These are phyloP conservation scores for Bathynomus jamesi DNA, from an alignment of 1,140 invertebrate species.

Conservation along the genomic window DNA sequence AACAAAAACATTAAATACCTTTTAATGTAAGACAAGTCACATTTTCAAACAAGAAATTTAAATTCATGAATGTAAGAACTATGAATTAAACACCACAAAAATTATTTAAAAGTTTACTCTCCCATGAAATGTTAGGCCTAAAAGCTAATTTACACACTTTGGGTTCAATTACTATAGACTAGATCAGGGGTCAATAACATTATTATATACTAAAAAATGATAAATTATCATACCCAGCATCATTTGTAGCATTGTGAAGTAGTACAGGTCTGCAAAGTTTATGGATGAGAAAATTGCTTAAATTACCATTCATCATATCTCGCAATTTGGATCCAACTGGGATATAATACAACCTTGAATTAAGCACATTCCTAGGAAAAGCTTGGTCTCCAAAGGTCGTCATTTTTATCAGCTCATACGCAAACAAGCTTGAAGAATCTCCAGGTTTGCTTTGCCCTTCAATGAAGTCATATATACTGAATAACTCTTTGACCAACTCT, in stretches of 20 bases:
- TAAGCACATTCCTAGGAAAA: conserved; percentile 19
- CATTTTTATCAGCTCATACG: conserved; percentile 16
- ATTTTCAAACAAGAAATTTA: too few relatives aligned
- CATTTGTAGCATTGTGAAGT: conserved; percentile 12
- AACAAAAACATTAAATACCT: too few relatives aligned
- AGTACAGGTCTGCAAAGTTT: conserved; percentile 22
- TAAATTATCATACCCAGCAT: conserved; percentile 19
- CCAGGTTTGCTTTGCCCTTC: conserved; percentile 14
- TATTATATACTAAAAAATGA: too few relatives aligned
- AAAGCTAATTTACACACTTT: too few relatives aligned
- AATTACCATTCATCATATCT: conserved; percentile 32
- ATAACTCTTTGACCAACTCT: conserved; percentile 23
- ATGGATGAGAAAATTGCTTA: conserved; percentile 20
- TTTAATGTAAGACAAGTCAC: too few relatives aligned
- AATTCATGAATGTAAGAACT: too few relatives aligned
- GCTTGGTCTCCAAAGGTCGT: conserved; percentile 14
- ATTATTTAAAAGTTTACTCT: too few relatives aligned
- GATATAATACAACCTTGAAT: conserved; percentile 28
- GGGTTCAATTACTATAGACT: too few relatives aligned
- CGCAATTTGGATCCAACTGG: conserved; percentile 8
- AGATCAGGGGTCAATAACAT: too few relatives aligned
- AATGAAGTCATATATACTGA: conserved; percentile 11
- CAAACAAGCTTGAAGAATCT: conserved; percentile 15
- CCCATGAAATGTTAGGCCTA: too few relatives aligned
- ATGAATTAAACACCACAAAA: too few relatives aligned